Evolutionary conservation across 1,140 invertebrate genomes (phyloP), one percentile per base, ranked within the genome.

Genomic region (Cotesia typhae): DNA sequence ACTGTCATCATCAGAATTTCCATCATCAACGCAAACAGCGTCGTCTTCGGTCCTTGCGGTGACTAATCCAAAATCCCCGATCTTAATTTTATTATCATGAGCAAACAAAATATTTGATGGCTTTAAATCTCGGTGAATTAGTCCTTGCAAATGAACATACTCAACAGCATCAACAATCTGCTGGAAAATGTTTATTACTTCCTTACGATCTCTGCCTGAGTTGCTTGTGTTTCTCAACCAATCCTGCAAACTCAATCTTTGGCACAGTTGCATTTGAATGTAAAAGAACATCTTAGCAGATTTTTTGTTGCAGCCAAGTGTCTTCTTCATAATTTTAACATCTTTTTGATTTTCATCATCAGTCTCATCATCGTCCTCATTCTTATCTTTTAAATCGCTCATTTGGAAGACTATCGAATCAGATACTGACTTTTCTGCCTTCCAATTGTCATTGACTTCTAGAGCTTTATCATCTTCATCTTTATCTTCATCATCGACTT

Each of bases 81-180:
- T 93, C 88, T 99, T 99, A 3, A 99, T 92, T 76, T 92, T 90
- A 4, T 93, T 94, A 86, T 98, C 95, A 65, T 91, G 88, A 0
- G 96, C 94, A 83, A 98, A 98, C 84, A 98, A 97, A 78, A 98
- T 98, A 85, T 99, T 98, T 60, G 96, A 96, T 2, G 97, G 97
- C 91, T 99, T 98, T 20, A 99, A 89, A 88, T 99, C 97, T 67
- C 97, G 89, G 86, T 99, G 97, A 83, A 99, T 98, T 0, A 99
- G 89, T 4, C 95, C 94, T 76, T 93, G 92, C 0, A 92, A 83
- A 87, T 99, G 98, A 0, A 99, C 94, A 88, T 99, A 99, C 72
- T 97, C 94, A 5, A 99, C 96, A 35, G 96, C 98, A 74, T 93
- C 90, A 0, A 97, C 92, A 79, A 99, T 98, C 86, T 99, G 96